Conservation (phyloP, 2,113 vertebrate genomes). For the Stegostoma tigrinum region DNA sequence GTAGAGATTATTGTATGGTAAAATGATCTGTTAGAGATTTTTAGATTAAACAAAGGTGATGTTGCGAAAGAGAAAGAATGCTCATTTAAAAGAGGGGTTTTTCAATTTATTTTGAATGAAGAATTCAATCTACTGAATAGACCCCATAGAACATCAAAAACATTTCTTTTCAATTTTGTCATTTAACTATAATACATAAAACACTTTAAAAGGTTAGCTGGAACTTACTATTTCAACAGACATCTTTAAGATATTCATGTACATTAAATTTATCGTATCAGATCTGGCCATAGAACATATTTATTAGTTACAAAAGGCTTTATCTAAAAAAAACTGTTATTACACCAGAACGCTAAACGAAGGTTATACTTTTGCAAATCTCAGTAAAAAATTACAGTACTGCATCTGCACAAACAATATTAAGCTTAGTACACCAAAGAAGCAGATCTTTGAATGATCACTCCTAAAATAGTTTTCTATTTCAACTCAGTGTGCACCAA, state of each 20-base stretch:
- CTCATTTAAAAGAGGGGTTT: not conserved
- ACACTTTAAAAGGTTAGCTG: not conserved
- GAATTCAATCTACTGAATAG: not conserved
- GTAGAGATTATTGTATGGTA: not conserved
- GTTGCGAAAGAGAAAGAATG: not conserved
- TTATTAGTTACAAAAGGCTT: conserved; percentile 2
- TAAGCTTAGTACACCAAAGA: not conserved
- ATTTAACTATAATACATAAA: not conserved
- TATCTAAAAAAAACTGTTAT: not conserved
- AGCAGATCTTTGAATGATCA: not conserved
- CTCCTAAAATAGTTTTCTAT: not conserved
- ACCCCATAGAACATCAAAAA: not conserved
- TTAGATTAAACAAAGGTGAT: not conserved
- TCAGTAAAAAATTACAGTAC: not conserved
- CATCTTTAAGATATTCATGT: not conserved
- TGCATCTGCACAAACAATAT: not conserved
- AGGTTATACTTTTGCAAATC: not conserved
- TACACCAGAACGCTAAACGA: not conserved
- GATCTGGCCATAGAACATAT: not conserved
- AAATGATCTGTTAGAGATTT: too few species aligned
- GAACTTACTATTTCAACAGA: not conserved
- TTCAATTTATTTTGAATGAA: not conserved
- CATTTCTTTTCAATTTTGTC: not conserved
- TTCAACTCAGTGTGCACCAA: not conserved
- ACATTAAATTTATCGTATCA: not conserved